Percentiles rank a stretch among this genome's conserved stretches.
phyloP scores from a whole-genome alignment of 2,113 vertebrate genomes.

The Melierax canorus region DNA sequence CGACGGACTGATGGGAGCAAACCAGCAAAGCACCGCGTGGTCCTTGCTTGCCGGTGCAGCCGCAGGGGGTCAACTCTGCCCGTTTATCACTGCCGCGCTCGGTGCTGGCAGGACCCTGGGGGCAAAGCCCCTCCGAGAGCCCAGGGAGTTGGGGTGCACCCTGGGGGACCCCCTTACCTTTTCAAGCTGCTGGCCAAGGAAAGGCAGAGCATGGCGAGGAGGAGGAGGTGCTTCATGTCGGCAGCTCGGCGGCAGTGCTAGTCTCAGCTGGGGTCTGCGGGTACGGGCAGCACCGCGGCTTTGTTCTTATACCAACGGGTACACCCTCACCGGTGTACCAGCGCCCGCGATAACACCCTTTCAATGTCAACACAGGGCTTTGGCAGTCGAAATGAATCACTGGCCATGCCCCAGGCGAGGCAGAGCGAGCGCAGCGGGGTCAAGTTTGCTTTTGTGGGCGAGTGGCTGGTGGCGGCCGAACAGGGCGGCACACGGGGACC shows the following conservation, averaged over 20 bases:
- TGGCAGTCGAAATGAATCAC: constrained; percentile 18
- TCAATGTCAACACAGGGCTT: constrained; percentile 31
- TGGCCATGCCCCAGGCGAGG: background rate
- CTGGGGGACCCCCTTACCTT: constrained; percentile 28
- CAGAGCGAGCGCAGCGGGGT: background rate
- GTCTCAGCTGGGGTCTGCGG: background rate
- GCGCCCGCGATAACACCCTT: background rate
- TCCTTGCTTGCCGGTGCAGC: accelerated
- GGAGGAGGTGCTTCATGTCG: constrained; percentile 31
- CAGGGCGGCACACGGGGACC: accelerated
- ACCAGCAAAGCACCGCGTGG: accelerated
- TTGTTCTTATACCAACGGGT: constrained; percentile 7
- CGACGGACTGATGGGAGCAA: background rate
- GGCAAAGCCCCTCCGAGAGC: accelerated
- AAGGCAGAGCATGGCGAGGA: background rate
- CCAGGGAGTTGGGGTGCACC: background rate
- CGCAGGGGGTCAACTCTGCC: background rate
- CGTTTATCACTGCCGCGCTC: accelerated
- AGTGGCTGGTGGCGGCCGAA: background rate
- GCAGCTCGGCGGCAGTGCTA: background rate
- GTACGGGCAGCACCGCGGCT: background rate
- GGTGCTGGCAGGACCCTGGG: background rate
- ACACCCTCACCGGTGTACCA: background rate
- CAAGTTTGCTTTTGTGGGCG: constrained; percentile 28
- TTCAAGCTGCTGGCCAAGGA: background rate